Evolutionary conservation across 1,140 invertebrate species (phyloP).

Genomic region (Harlomillsia oculata): DNA sequence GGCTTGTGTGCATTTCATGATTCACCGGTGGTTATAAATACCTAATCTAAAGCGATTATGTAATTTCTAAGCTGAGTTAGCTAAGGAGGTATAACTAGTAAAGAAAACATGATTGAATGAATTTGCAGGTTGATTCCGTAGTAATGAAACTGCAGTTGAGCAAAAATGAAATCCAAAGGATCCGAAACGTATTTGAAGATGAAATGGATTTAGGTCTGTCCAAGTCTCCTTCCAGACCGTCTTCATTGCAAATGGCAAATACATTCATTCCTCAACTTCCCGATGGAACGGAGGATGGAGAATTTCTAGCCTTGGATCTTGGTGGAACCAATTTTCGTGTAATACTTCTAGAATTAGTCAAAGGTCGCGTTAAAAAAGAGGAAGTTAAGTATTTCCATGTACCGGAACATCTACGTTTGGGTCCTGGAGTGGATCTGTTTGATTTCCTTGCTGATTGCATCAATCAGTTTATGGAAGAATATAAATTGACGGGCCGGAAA

Average conservation of each 20-base stretch:
- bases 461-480: constrained; percentile 54
- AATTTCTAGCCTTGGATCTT: constrained; percentile 64
- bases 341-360: constrained; percentile 51
- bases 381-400: constrained; percentile 50
- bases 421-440: constrained; percentile 53
- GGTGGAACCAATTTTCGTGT: constrained; percentile 74
- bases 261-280: constrained; percentile 54
- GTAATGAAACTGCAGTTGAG: not conserved
- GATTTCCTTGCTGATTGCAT: constrained; percentile 67
- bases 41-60: too few species aligned
- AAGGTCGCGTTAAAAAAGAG: constrained; percentile 42
- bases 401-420: constrained; percentile 48
- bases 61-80: too few species aligned
- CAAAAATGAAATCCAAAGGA: constrained; percentile 38
- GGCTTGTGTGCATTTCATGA: too few species aligned
- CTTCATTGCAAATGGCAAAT: constrained; percentile 56
- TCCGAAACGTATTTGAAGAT: constrained; percentile 46
- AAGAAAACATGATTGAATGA: too few species aligned
- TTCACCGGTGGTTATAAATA: too few species aligned
- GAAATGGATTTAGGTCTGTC: constrained; percentile 52
- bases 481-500: constrained; percentile 45
- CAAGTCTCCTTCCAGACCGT: constrained; percentile 43
- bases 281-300: constrained; percentile 42
- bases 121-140: too few species aligned
- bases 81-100: too few species aligned